Percentiles rank a stretch among this genome's conserved stretches.
Conservation (phyloP, 1,140 invertebrate genomes). For the Sinella curviseta region DNA sequence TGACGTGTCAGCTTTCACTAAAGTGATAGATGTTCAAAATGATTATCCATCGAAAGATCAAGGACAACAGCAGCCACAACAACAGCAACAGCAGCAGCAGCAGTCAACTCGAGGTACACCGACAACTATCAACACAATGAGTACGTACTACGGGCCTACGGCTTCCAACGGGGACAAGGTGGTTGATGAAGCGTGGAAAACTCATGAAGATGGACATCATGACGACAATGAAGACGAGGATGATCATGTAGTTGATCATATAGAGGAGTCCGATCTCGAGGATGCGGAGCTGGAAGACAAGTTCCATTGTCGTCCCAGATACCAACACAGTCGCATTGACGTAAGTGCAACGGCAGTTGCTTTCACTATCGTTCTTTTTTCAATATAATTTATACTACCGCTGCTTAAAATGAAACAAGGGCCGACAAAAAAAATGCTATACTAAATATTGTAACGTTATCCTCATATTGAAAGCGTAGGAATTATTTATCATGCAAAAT, state of each 20-base stretch:
- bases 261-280: slow-evolving; percentile 27
- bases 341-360: slow-evolving; percentile 41
- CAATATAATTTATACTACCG: slow-evolving; percentile 32
- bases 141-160: background rate
- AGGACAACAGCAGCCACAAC: background rate
- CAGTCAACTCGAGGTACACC: background rate
- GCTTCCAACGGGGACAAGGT: slow-evolving; percentile 2
- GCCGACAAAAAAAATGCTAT: no score
- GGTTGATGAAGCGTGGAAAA: slow-evolving; percentile 10
- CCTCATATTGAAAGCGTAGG: no score
- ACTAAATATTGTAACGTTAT: no score
- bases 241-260: slow-evolving; percentile 3
- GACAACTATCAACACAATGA: background rate
- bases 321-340: slow-evolving; percentile 50
- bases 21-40: slow-evolving; percentile 20
- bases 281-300: slow-evolving; percentile 41
- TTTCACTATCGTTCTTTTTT: slow-evolving; percentile 11
- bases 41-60: slow-evolving; percentile 12
- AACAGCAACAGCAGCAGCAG: no score
- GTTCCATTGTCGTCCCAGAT: slow-evolving; percentile 49
- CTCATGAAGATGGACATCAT: slow-evolving; percentile 16
- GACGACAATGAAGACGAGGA: background rate
- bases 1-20: slow-evolving; percentile 21
- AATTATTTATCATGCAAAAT: no score
- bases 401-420: no score